phyloP scores from a whole-genome alignment of 2,797 vertebrate genomes.

The Tadarida brasiliensis region DNA sequence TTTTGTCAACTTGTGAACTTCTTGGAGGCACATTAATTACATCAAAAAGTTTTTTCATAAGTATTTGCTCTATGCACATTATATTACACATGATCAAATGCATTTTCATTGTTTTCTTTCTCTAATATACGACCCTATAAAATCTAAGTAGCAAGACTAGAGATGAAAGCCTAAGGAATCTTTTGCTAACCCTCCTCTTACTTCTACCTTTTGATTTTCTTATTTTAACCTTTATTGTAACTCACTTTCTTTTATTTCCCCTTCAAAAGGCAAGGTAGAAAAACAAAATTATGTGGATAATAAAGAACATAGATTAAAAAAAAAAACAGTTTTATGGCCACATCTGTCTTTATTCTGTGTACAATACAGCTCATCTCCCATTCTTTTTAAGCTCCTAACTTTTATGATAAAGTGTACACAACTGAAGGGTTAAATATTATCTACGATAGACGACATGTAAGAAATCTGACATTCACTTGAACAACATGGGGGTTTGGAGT shows the following conservation, averaged over 20 bases:
- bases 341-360: neutral
- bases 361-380: neutral
- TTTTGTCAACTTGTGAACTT: slow-evolving; percentile 24
- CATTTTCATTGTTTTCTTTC: neutral
- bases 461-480: neutral
- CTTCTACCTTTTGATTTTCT: neutral
- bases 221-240: neutral
- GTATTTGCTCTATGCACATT: neutral
- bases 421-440: neutral
- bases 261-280: neutral
- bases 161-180: neutral
- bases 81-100: neutral
- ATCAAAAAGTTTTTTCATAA: neutral
- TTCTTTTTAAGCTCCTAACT: neutral
- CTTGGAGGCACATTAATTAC: neutral
- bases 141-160: neutral
- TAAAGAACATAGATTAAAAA: neutral
- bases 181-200: neutral
- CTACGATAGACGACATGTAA: too few species aligned
- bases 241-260: neutral
- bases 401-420: neutral
- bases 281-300: neutral
- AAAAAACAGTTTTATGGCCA: neutral
- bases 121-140: neutral
- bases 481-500: neutral